Conservation (phyloP, 1,140 invertebrate genomes). For the Lasaia peninsularis region DNA sequence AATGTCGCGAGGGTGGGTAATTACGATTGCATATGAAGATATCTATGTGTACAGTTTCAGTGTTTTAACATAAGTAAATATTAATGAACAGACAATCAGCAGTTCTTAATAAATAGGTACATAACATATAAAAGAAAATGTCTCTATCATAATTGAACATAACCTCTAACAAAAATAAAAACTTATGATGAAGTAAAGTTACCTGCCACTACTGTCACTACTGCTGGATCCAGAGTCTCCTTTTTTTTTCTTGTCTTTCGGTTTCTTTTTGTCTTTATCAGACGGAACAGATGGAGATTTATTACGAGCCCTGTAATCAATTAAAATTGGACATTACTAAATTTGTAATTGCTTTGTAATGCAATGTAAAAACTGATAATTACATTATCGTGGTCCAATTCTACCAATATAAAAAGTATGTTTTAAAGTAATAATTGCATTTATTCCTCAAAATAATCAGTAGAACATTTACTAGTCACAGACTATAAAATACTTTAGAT, state of each 20-base stretch:
- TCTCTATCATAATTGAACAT: neutral
- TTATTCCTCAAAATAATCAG: neutral
- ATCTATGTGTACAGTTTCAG: too few relatives aligned
- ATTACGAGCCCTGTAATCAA: slow-evolving; percentile 78
- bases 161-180: slow-evolving; percentile 6
- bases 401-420: neutral
- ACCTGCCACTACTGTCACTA: slow-evolving; percentile 87
- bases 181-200: slow-evolving; percentile 23
- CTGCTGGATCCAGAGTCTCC: slow-evolving; percentile 84
- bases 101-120: too few relatives aligned
- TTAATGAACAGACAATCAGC: too few relatives aligned
- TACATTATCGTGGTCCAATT: neutral
- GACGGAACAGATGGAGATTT: slow-evolving; percentile 79
- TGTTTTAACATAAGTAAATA: too few relatives aligned
- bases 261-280: slow-evolving; percentile 86
- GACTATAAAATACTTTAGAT: neutral
- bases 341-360: neutral
- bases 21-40: too few relatives aligned
- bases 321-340: slow-evolving; percentile 6
- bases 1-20: too few relatives aligned
- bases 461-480: neutral
- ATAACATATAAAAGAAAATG: neutral
- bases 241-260: slow-evolving; percentile 82
- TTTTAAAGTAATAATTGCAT: neutral
- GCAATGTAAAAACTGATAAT: neutral